Base-by-base conservation (phyloP, 1,140 invertebrate genomes). In the Eriocheir sinensis region DNA sequence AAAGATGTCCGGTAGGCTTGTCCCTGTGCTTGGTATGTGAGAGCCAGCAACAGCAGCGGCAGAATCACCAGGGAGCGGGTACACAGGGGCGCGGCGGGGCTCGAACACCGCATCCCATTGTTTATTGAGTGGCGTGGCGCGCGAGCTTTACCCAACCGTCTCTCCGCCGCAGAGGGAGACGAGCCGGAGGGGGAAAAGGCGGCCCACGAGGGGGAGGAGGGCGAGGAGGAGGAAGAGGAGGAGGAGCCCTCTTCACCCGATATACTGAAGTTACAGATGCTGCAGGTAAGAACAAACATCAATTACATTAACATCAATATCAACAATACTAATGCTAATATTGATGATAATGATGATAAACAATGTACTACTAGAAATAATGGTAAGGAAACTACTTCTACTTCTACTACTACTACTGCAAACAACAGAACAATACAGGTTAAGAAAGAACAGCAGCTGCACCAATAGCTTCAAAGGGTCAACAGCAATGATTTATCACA, bases 201-300 rank as follows among this genome's bases (percentile, higher is more conserved):
- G 40, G 72, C 36, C 27, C 38, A 36, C 38, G 34, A 88, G 91
- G 93, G 85, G 0, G 88, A 90, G 72, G 89, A 44, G 72, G 93
- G 53, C n/a, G 93, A 94, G 4, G 93, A 91, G 36, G 93, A 91
- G 34, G 93, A 94, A 17, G 93, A 91, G 38, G 93, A 94, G 30
- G 93, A 94, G 36, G 93, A 94, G 27, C 80, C 36, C 17, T 94
- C 93, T 6, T 94, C 93, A 17, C 93, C 93, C 9, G 93, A 94
- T 32, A 94, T 94, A 3, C 53, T 94, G 8, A 94, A 94, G 41
- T 90, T 94, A 32, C 93, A 94, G 72, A 94, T 94, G 93, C 36
- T 94, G n/a, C 93, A 94, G 89, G 93, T 83, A 32, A 34, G 27
- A 32, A 38, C 32, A 90, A n/a, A n/a, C n/a, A 15, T 6, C 44